A percentile compares a stretch with the other conserved stretches of the same genome.
Conservation (phyloP, 1,140 invertebrate species). For the Nasonia vitripennis region DNA sequence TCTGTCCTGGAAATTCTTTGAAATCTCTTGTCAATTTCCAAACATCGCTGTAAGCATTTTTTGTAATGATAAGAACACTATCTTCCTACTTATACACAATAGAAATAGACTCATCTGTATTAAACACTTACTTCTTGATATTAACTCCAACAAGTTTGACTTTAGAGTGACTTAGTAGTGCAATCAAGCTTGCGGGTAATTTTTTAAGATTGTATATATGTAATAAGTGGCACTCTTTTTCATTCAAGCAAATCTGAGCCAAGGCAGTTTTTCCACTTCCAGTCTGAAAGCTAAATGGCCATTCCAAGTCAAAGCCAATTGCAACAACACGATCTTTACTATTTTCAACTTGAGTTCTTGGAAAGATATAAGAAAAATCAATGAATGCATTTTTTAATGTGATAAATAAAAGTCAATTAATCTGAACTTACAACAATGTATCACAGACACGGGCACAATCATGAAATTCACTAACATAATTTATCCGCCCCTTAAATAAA, state of each 20-base stretch:
- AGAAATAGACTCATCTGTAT: slow-evolving; percentile 11
- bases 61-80: neutral
- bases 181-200: slow-evolving; percentile 75
- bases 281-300: slow-evolving; percentile 79
- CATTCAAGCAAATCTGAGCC: slow-evolving; percentile 77
- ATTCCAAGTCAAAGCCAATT: slow-evolving; percentile 80
- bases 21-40: slow-evolving; percentile 80
- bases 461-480: slow-evolving; percentile 74
- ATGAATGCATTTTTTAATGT: slow-evolving; percentile 9
- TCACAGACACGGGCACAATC: slow-evolving; percentile 75
- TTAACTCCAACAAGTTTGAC: slow-evolving; percentile 79
- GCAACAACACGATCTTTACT: slow-evolving; percentile 67
- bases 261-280: slow-evolving; percentile 78
- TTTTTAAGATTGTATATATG: slow-evolving; percentile 76
- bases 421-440: slow-evolving; percentile 74
- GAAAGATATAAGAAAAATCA: slow-evolving; percentile 48
- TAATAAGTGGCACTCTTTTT: slow-evolving; percentile 76
- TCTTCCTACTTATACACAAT: neutral
- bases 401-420: slow-evolving; percentile 42
- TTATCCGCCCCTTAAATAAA: slow-evolving; percentile 73
- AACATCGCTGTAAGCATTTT: slow-evolving; percentile 75
- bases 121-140: slow-evolving; percentile 77
- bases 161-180: slow-evolving; percentile 77
- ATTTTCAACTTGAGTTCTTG: slow-evolving; percentile 73
- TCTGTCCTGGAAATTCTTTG: slow-evolving; percentile 73